Conservation (phyloP, 2,888 invertebrate species). For the Pocota personata region DNA sequence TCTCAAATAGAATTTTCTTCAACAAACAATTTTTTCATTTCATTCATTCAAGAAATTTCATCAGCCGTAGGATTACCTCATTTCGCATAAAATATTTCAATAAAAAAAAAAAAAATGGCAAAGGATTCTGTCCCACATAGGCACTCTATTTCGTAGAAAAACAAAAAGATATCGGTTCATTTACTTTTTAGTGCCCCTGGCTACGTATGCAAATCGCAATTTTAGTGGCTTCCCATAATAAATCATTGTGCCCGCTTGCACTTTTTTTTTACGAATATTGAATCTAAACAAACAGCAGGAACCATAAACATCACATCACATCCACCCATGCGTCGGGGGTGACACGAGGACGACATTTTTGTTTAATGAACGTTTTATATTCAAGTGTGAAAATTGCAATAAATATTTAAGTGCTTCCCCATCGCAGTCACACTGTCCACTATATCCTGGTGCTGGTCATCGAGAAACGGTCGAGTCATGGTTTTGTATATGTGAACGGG, state of each 20-base stretch:
- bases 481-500: slow-evolving; percentile 13
- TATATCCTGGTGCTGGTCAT: slow-evolving; percentile 24
- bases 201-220: slow-evolving; percentile 45
- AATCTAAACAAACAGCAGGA: slow-evolving; percentile 57
- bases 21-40: slow-evolving; percentile 30
- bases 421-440: slow-evolving; percentile 9
- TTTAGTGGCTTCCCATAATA: slow-evolving; percentile 42
- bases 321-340: not conserved
- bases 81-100: slow-evolving; percentile 47
- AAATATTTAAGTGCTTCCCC: slow-evolving; percentile 68
- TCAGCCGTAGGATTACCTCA: slow-evolving; percentile 57
- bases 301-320: slow-evolving; percentile 36
- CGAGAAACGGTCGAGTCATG: slow-evolving; percentile 45
- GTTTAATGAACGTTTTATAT: slow-evolving; percentile 74
- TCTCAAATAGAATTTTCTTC: slow-evolving; percentile 22
- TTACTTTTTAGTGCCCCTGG: slow-evolving; percentile 12
- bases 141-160: not conserved
- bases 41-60: slow-evolving; percentile 29
- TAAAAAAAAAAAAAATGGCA: slow-evolving; percentile 34
- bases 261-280: slow-evolving; percentile 52
- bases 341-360: slow-evolving; percentile 59
- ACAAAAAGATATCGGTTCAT: slow-evolving; percentile 19
- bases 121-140: not conserved
- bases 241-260: slow-evolving; percentile 30
- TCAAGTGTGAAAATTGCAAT: slow-evolving; percentile 73